Conservation (phyloP, 2,113 vertebrate genomes). For the Ammodytes dubius region DNA sequence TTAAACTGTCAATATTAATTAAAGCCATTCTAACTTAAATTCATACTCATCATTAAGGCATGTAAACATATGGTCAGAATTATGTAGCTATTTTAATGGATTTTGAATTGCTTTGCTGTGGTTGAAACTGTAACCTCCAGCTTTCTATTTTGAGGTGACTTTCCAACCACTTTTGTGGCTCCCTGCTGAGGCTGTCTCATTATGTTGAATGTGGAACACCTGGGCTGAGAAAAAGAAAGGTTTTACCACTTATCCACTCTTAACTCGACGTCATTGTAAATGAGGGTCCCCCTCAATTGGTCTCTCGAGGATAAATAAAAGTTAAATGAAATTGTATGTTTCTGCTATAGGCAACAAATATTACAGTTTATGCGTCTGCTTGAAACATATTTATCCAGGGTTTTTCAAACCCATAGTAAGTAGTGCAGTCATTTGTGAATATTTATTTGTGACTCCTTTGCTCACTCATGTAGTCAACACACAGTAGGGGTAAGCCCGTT, state of each 20-base stretch:
- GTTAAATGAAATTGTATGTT: not conserved
- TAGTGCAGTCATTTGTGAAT: conserved; percentile 17
- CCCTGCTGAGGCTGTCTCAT: conserved; percentile 67
- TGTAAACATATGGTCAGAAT: conserved; percentile 50
- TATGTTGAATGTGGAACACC: conserved; percentile 72
- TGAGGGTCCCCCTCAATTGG: too few species aligned
- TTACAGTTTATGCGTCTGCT: not conserved
- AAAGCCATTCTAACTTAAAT: conserved; percentile 9
- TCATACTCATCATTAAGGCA: conserved; percentile 22
- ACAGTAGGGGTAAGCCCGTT: not conserved
- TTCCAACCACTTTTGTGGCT: conserved; percentile 56
- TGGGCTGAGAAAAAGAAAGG: conserved; percentile 41
- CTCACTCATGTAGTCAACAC: conserved; percentile 4
- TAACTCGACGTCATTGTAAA: too few species aligned
- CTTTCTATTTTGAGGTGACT: conserved; percentile 45
- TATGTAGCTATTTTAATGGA: conserved; percentile 43
- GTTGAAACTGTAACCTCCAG: conserved; percentile 46
- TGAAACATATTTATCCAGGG: conserved; percentile 25
- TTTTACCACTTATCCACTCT: conserved; percentile 31
- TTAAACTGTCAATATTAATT: conserved; percentile 4
- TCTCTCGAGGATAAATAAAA: too few species aligned
- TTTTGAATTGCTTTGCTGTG: conserved; percentile 49
- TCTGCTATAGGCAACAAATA: conserved; percentile 40
- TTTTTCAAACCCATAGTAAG: conserved; percentile 1
- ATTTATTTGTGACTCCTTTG: conserved; percentile 4